phyloP scores from a whole-genome alignment of 2,888 invertebrate species.

The Hymenopus coronatus region DNA sequence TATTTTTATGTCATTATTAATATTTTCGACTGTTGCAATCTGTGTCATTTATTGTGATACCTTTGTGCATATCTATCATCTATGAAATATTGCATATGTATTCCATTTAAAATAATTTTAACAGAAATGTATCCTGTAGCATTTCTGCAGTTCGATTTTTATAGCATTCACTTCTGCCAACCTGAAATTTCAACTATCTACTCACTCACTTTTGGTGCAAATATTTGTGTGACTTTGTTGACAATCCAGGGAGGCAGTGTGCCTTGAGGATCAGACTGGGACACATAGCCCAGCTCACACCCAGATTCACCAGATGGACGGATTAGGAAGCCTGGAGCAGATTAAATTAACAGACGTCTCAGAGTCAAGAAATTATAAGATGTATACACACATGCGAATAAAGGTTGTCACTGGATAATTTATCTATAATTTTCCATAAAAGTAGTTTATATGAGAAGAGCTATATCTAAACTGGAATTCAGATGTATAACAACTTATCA shows the following conservation, averaged over 20 bases:
- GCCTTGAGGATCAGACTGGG: conserved; percentile 87
- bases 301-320: conserved; percentile 56
- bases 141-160: neutral
- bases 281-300: conserved; percentile 82
- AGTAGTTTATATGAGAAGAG: too few species aligned
- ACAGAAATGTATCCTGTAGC: neutral
- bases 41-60: too few species aligned
- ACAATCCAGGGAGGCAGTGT: conserved; percentile 85
- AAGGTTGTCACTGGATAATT: too few species aligned
- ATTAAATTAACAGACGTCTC: neutral
- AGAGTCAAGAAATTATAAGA: neutral
- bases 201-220: conserved; percentile 70
- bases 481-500: too few species aligned
- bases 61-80: too few species aligned
- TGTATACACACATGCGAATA: too few species aligned
- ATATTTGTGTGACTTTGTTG: conserved; percentile 80
- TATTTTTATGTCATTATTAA: too few species aligned
- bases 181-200: neutral
- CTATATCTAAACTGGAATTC: too few species aligned
- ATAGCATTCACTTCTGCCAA: neutral
- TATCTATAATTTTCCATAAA: too few species aligned
- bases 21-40: too few species aligned
- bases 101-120: neutral
- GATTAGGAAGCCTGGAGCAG: conserved; percentile 59
- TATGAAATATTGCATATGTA: neutral